Conservation (phyloP, 2,888 invertebrate genomes). For the Drosophila subquinaria region DNA sequence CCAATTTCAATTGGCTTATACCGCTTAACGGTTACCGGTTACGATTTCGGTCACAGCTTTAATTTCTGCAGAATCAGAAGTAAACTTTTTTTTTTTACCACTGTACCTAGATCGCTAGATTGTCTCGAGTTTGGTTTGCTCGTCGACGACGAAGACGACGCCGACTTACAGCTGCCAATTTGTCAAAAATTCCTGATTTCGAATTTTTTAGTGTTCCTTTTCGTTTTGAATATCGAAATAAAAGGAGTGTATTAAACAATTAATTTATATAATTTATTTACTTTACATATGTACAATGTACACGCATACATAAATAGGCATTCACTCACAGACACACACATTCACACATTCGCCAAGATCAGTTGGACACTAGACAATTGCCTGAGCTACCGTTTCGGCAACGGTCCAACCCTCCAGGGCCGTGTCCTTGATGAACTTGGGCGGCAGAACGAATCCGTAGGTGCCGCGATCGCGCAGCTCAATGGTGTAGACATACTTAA, state of each 20-base stretch:
- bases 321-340: conserved; percentile 24
- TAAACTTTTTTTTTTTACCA: too few relatives aligned
- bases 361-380: conserved; percentile 49
- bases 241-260: conserved; percentile 5
- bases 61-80: too few relatives aligned
- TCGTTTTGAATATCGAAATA: too few relatives aligned
- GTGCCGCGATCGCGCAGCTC: conserved; percentile 83
- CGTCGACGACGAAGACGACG: too few relatives aligned
- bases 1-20: too few relatives aligned
- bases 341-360: background rate
- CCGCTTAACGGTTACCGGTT: too few relatives aligned
- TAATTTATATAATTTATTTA: conserved; percentile 33
- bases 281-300: conserved; percentile 56
- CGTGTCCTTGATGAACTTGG: conserved; percentile 80
- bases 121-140: too few relatives aligned
- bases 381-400: conserved; percentile 81
- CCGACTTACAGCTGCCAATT: too few relatives aligned
- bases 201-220: too few relatives aligned
- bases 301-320: conserved; percentile 57
- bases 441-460: conserved; percentile 82
- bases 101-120: too few relatives aligned
- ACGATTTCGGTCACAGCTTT: too few relatives aligned
- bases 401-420: conserved; percentile 81
- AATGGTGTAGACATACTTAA: conserved; percentile 83
- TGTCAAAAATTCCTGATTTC: too few relatives aligned